Conservation (phyloP, 2,888 invertebrate species). For the Epirrita christyi region DNA sequence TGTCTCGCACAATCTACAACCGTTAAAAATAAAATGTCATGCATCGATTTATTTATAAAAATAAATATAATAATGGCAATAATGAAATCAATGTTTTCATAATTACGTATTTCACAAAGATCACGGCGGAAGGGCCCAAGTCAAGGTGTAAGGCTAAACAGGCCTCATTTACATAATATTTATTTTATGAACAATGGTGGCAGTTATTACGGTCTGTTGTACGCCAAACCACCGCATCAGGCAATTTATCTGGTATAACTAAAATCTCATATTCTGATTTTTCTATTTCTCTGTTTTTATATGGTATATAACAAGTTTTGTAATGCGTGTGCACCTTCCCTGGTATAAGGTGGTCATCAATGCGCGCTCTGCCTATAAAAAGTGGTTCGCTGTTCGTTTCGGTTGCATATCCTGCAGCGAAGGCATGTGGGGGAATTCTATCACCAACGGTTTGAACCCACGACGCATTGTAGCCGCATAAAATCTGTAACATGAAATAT, state of each 20-base stretch:
- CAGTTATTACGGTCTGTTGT: neutral
- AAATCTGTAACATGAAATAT: constrained; percentile 24
- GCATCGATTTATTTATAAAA: too few species aligned
- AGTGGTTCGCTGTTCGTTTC: constrained; percentile 20
- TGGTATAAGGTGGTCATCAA: constrained; percentile 23
- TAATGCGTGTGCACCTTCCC: constrained; percentile 32
- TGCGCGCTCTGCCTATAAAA: constrained; percentile 28
- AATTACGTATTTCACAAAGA: too few species aligned
- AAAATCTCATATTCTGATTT: constrained; percentile 22
- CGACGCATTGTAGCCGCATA: constrained; percentile 28
- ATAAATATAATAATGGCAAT: too few species aligned
- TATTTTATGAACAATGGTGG: too few species aligned
- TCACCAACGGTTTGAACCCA: constrained; percentile 22
- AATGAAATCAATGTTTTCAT: too few species aligned
- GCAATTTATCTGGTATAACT: constrained; percentile 17
- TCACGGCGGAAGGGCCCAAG: too few species aligned
- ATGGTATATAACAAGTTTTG: constrained; percentile 29
- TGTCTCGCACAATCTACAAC: too few species aligned
- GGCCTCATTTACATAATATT: too few species aligned
- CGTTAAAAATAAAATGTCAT: too few species aligned
- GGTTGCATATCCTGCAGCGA: constrained; percentile 19
- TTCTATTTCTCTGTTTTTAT: constrained; percentile 10
- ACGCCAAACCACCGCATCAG: constrained; percentile 14
- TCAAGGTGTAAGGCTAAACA: too few species aligned
- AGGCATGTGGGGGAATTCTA: constrained; percentile 22